Evolutionary conservation across 1,140 invertebrate genomes (phyloP), one percentile per base, ranked within the genome.

Genomic region (Drosophila burlai): DNA sequence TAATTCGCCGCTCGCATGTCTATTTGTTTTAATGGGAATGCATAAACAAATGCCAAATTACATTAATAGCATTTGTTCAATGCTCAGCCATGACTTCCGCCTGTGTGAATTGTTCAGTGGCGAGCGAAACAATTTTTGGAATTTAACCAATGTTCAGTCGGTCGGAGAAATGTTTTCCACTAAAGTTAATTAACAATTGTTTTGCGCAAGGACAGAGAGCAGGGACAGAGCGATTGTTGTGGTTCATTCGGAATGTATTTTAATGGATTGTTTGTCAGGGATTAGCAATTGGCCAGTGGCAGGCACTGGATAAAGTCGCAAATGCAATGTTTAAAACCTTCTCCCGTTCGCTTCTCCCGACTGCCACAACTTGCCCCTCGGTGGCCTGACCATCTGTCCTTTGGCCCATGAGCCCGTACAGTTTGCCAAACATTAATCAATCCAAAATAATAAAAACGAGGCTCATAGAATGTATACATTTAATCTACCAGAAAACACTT

Each of bases 41-140:
- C 79, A 86, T 87, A 87, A 86, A 87, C 82, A 87, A 86, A 86
- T 86, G 83, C 76, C 69, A 87, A 90, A 89, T 85, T 85, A 85
- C 78, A 90, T 89, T 84, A 90, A 89, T 80, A 85, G 68, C 69
- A 77, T 74, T 85, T 89, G 76, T 61, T 66, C 72, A 76, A 78
- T 86, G 79, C 66, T 68, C 67, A 79, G 67, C 67, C 67, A 85
- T 69, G 63, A 78, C 80, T 85, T 85, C 63, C 84, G 84, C 81
- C 65, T 77, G 79, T 58, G 38, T 80, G 76, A 75, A 38, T 71
- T 77, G 76, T 77, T 80, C 67, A 68, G 64, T 69, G 67, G 67
- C 67, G 46, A 24, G 47, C 64, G 46, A 42, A 54, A 55, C 40
- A 43, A 61, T 59, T 63, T 76, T 81, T 68, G 49, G 61, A 43